Conservation (phyloP, 2,797 vertebrate genomes). For the Rhincodon typus region DNA sequence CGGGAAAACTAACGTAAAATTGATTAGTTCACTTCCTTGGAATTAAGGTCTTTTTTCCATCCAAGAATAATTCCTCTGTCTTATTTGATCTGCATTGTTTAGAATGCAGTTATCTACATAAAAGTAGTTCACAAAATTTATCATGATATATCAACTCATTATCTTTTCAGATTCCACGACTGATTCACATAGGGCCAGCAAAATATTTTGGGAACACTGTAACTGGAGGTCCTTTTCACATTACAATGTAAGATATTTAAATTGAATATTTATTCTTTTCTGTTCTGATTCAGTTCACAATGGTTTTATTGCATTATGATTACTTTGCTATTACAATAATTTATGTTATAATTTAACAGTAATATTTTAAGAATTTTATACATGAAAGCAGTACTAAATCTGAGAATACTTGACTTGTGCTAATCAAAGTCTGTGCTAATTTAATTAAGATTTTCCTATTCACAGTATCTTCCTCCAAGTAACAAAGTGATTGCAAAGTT, state of each 20-base stretch:
- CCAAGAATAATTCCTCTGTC: background rate
- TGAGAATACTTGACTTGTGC: background rate
- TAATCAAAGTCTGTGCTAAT: background rate
- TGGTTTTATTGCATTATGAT: background rate
- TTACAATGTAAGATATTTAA: slow-evolving; percentile 37
- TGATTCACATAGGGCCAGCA: background rate
- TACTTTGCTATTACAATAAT: background rate
- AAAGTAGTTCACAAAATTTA: background rate
- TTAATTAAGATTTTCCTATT: slow-evolving; percentile 4
- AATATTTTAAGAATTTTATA: background rate
- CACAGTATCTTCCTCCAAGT: background rate
- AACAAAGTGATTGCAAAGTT: background rate
- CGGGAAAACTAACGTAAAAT: background rate
- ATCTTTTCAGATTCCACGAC: background rate
- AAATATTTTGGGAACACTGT: slow-evolving; percentile 37
- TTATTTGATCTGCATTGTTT: background rate
- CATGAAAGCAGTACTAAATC: background rate
- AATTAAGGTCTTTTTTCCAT: background rate
- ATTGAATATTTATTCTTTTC: background rate
- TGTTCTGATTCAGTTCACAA: background rate
- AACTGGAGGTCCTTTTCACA: slow-evolving; percentile 38
- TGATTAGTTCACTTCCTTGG: background rate
- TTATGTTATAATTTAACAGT: background rate
- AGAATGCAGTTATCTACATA: too few relatives aligned
- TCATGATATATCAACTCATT: background rate